A percentile compares a stretch with the other conserved stretches of the same genome.
phyloP scores from a whole-genome alignment of 2,888 invertebrate species.

The Allolobophora icterica region DNA sequence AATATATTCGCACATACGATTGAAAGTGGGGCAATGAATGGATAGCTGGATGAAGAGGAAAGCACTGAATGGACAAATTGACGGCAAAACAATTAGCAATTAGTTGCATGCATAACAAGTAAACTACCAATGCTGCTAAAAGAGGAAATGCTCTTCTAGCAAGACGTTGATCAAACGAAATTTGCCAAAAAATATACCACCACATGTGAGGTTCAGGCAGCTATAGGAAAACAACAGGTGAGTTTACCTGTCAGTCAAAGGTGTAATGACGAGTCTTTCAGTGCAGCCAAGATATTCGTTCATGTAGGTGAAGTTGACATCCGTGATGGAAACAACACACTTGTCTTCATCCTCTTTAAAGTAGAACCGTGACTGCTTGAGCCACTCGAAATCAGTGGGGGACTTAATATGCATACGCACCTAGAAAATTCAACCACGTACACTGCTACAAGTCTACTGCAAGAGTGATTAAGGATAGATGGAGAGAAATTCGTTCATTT shows the following conservation, averaged over 20 bases:
- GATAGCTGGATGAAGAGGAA: no score
- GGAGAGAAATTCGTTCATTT: background rate
- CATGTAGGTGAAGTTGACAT: conserved; percentile 91
- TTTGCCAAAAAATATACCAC: no score
- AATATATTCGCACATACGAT: no score
- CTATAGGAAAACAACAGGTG: background rate
- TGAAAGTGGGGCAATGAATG: no score
- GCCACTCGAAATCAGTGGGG: conserved; percentile 92
- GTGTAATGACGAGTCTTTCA: conserved; percentile 92
- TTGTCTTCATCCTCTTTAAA: conserved; percentile 93
- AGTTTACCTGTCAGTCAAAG: conserved; percentile 81
- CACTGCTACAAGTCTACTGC: background rate
- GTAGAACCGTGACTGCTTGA: conserved; percentile 94
- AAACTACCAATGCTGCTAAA: no score
- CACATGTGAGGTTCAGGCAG: no score
- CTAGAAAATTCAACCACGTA: conserved; percentile 68
- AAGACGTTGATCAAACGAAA: no score
- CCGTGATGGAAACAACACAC: conserved; percentile 90
- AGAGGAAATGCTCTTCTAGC: no score
- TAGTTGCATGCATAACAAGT: no score
- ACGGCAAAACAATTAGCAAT: no score
- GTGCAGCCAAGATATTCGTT: conserved; percentile 97
- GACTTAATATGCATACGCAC: conserved; percentile 84
- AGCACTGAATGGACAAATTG: no score
- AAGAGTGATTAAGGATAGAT: background rate